Evolutionary conservation across 2,888 invertebrate species (phyloP), one percentile per base, ranked within the genome.

Genomic region (Sycophila texana): DNA sequence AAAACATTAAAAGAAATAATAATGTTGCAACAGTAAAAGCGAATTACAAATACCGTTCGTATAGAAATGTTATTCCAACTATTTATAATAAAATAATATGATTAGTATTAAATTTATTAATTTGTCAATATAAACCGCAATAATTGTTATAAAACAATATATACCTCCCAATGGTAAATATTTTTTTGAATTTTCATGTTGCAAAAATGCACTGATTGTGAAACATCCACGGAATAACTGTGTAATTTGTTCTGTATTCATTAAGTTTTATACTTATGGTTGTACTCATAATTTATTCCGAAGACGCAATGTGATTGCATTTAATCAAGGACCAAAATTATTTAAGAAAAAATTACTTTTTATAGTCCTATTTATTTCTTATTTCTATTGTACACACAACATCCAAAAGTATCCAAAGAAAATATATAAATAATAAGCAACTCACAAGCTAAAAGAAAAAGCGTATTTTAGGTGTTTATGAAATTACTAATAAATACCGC

Each of bases 251-350:
- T 47, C 12, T 72, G 58, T 66, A 58, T 72, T 63, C 61, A 39
- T 58, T 76, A 58, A 39, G 68, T 73, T 30, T 39, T 65, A 61
- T 70, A 71, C 53, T 71, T 71, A 53, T 74, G 60, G 61, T 70
- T 75, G 55, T 51, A 58, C 30, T 26, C 13, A 49, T 65, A 70
- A 47, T 75, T 79, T 65, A 68, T 61, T 68, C 71, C 63, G 68
- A 68, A 72, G n/a, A 63, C 20, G 55, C 77, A 71, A 71, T 74
- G 55, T 61, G 61, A 74, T 77, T 71, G 76, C 72, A 75, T 71
- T 53, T 49, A 81, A 78, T 77, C 49, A 78, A 78, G 74, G 77
- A 81, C 78, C 74, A 81, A 78, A 57, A 58, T 53, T 67, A 74
- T 60, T 55, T 16, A 71, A 71, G 47, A 75, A 79, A 72, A 67